Evolutionary conservation across 2,113 vertebrate genomes (phyloP), one percentile per base, ranked within the genome.

Genomic region (Trochalopteron elliotii): DNA sequence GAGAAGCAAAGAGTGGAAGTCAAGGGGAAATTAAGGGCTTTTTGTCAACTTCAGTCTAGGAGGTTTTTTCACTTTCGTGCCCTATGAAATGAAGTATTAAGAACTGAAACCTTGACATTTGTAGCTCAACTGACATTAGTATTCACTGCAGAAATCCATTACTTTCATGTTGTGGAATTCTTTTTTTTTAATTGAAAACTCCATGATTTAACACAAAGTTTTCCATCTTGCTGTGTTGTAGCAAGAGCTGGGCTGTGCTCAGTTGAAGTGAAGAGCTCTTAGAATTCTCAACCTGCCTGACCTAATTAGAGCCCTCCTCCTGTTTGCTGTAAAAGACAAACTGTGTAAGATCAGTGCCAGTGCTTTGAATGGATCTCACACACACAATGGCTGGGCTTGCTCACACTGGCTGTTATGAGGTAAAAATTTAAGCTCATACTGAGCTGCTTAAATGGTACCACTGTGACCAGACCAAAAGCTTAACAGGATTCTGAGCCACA

Each of bases 381-480:
- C 45, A 5, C 31, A 75, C 53, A 85, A 52, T 68, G 78, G 55
- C 82, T 90, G 49, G 53, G 25, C 70, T 84, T 60, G 49, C 47
- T 83, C 56, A 5, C 30, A 49, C 72, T 79, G 25, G 6, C 79
- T 96, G 52, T 70, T 74, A 22, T 0, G 49, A 65, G 92, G 64
- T 91, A 49, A 91, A 96, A 92, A 93, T 75, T 72, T n/a, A 92
- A 97, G 89, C 96, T 97, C 81, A 33, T 67, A 90, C 69, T 88
- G 97, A 96, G 88, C 93, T 63, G 80, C 96, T 97, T 95, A 93
- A 69, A 86, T 47, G 70, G 70, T 68, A 95, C 93, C 60, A 61
- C 28, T 50, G 87, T 84, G 94, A 97, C 89, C 95, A 95, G 94
- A 93, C 70, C 76, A 76, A 93, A 90, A 91, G 92, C 65, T 97